These are phyloP conservation scores for Sarcophilus harrisii DNA, from an alignment of 2,797 vertebrate species.

Conservation along the genomic window DNA sequence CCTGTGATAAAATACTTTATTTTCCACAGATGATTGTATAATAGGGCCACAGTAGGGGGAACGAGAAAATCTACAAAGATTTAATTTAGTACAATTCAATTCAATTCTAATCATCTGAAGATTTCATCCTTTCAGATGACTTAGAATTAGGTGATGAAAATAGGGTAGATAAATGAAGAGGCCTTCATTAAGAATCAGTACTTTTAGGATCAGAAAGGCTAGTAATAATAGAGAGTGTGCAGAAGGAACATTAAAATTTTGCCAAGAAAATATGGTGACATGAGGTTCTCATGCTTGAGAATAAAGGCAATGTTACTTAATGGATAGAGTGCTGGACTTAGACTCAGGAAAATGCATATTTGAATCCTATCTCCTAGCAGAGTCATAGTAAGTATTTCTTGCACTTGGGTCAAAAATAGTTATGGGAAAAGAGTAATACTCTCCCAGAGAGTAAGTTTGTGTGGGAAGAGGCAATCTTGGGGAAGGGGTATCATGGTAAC, in stretches of 20 bases:
- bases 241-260: slow-evolving; percentile 8
- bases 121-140: background rate
- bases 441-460: background rate
- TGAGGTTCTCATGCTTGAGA: background rate
- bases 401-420: background rate
- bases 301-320: background rate
- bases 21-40: background rate
- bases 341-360: background rate
- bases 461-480: background rate
- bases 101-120: background rate
- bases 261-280: background rate
- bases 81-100: background rate
- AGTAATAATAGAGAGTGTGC: background rate
- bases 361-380: background rate
- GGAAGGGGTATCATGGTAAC: background rate
- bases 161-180: background rate
- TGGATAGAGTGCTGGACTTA: background rate
- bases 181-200: background rate
- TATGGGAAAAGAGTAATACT: background rate
- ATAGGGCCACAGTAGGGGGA: background rate
- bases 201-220: background rate
- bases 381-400: background rate
- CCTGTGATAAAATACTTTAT: background rate
- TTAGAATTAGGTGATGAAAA: background rate
- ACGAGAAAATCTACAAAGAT: background rate